These are phyloP conservation scores for Hipposideros larvatus DNA, from an alignment of 2,797 vertebrate species.

Conservation along the genomic window DNA sequence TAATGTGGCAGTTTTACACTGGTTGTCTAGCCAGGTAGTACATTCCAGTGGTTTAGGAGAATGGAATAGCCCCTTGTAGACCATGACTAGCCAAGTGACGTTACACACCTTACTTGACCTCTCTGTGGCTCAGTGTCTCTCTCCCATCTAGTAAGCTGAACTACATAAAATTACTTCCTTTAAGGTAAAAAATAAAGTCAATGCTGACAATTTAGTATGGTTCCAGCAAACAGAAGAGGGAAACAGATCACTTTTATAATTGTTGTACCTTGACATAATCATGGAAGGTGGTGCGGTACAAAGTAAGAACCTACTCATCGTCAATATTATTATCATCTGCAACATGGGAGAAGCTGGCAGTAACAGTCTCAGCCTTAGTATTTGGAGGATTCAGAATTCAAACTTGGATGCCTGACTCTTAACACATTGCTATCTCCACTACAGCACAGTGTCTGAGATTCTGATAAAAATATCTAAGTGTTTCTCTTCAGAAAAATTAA, in stretches of 20 bases:
- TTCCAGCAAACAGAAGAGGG: neutral
- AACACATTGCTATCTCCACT: neutral
- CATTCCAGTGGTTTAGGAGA: neutral
- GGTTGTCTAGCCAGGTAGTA: neutral
- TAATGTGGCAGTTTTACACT: neutral
- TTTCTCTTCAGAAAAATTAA: constrained; percentile 57
- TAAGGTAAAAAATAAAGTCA: neutral
- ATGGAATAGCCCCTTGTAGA: neutral
- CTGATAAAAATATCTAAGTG: neutral
- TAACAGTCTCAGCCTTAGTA: neutral
- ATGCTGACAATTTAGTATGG: neutral
- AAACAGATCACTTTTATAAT: neutral
- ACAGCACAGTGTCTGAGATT: neutral
- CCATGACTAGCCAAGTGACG: neutral
- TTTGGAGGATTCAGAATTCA: neutral
- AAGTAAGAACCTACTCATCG: neutral
- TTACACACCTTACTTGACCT: neutral
- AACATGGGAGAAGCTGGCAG: neutral
- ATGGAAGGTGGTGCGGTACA: fast-evolving
- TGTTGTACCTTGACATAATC: neutral
- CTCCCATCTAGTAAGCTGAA: neutral
- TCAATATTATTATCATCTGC: too few relatives aligned
- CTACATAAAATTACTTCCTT: neutral
- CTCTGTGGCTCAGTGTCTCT: neutral
- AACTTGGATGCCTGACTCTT: neutral